A percentile compares a stretch with the other conserved stretches of the same genome.
Conservation (phyloP, 2,113 vertebrate genomes). For the Galbula dea region DNA sequence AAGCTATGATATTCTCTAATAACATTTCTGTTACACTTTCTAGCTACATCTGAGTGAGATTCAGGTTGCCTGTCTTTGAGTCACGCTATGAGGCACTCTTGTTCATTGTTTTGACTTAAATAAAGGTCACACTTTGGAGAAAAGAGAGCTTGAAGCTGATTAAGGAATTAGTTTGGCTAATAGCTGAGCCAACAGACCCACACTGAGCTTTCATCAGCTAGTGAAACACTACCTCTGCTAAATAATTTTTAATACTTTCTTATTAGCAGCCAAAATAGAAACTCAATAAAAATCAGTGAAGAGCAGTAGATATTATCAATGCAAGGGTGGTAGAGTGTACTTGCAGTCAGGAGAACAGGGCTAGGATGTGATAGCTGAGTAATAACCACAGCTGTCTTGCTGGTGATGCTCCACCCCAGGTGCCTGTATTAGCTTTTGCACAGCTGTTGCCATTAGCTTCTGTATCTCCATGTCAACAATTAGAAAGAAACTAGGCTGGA, state of each 20-base stretch:
- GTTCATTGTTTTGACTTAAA: not conserved
- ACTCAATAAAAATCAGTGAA: not conserved
- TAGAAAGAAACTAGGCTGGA: not conserved
- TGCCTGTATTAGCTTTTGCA: not conserved
- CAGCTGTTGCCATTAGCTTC: not conserved
- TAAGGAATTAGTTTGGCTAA: not conserved
- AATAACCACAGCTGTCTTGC: not conserved
- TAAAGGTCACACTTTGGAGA: not conserved
- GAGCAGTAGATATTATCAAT: not conserved
- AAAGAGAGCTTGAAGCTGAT: not conserved
- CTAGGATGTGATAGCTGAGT: not conserved
- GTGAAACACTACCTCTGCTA: not conserved
- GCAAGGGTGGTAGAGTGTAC: not conserved
- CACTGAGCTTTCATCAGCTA: not conserved
- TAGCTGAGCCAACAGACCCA: not conserved
- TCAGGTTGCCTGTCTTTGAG: not conserved
- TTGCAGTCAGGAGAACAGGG: not conserved
- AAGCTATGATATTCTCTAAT: not conserved
- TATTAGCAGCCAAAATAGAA: not conserved
- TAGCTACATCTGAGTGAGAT: not conserved
- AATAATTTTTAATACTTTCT: not conserved
- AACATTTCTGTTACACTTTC: not conserved
- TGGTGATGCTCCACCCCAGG: not conserved
- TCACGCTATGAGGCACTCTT: not conserved
- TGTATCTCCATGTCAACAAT: conserved; percentile 36